phyloP scores from a whole-genome alignment of 2,888 invertebrate genomes.

The Lithophane ornitopus region DNA sequence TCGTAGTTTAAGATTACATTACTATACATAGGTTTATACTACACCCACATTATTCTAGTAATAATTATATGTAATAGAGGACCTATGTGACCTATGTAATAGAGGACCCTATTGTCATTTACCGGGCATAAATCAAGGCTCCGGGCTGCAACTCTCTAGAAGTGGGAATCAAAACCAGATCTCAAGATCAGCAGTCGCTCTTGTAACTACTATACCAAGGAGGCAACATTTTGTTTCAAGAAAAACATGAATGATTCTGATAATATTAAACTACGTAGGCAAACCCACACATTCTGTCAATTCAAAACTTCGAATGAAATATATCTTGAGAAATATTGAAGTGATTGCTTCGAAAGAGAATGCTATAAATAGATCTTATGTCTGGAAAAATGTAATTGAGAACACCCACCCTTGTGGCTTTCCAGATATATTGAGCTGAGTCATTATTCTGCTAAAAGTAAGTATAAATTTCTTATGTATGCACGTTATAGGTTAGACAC shows the following conservation, averaged over 20 bases:
- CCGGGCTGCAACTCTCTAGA: too few relatives aligned
- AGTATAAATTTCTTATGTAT: background rate
- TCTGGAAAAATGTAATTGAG: background rate
- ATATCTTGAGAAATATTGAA: constrained; percentile 12
- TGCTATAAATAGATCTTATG: constrained; percentile 10
- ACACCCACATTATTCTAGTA: background rate
- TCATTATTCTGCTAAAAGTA: background rate
- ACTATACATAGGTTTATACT: background rate
- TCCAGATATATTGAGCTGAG: background rate
- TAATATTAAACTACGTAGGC: background rate
- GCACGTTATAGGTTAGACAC: background rate
- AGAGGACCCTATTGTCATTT: background rate
- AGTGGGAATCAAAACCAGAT: background rate
- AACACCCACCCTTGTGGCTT: background rate
- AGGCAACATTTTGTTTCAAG: background rate
- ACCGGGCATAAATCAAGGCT: too few relatives aligned
- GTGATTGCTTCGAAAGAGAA: background rate
- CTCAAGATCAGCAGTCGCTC: background rate
- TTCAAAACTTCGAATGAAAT: background rate
- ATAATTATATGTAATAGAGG: background rate
- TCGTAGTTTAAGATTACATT: background rate
- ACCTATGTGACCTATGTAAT: background rate
- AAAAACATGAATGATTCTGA: background rate
- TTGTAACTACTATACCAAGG: background rate
- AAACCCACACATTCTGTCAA: background rate